These are phyloP conservation scores for Pantala flavescens DNA, from an alignment of 1,140 invertebrate species.

Conservation along the genomic window DNA sequence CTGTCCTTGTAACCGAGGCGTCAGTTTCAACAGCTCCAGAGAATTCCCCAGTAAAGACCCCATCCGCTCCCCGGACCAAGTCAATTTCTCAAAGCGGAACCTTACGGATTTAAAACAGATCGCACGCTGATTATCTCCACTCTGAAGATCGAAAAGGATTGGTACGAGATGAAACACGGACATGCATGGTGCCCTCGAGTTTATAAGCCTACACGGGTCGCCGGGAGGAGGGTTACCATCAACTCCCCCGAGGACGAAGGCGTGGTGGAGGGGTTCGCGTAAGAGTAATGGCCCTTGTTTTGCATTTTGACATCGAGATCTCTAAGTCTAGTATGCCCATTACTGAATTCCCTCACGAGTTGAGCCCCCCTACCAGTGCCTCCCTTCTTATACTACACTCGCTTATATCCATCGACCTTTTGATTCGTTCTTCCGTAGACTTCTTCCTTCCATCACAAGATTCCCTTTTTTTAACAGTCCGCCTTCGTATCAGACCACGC, in stretches of 20 bases:
- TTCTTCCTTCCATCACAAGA: too few species aligned
- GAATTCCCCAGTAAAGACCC: neutral
- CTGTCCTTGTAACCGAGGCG: neutral
- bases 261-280: neutral
- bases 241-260: neutral
- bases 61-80: neutral
- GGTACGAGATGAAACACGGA: neutral
- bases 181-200: neutral
- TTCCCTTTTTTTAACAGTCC: too few species aligned
- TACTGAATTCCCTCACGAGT: neutral
- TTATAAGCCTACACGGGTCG: neutral
- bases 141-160: neutral
- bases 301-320: neutral
- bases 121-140: neutral
- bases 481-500: too few species aligned
- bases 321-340: neutral
- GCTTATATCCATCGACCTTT: neutral
- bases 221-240: neutral
- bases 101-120: slow-evolving; percentile 7
- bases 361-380: neutral
- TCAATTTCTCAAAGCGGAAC: neutral
- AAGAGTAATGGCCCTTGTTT: neutral
- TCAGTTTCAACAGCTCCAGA: neutral
- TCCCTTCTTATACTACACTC: neutral
- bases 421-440: neutral